Base-by-base conservation (phyloP, 2,888 invertebrate species). In the Dolichopus griseipennis region DNA sequence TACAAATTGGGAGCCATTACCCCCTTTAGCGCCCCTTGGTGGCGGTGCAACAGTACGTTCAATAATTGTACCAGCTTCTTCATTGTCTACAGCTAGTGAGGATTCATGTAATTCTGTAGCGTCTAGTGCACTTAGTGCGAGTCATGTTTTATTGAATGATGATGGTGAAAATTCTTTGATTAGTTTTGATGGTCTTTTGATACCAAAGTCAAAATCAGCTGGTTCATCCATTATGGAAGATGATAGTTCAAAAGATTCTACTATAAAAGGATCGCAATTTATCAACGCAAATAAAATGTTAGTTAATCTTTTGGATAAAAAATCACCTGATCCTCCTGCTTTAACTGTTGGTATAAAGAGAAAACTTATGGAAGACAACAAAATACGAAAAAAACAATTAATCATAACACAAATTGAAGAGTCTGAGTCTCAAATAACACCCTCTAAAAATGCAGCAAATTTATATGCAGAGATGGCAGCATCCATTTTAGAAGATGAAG, bases 381-480 rank as follows among this genome's bases (percentile, higher is more conserved):
- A 0, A 76, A 76, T 66, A 52, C 73, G 0, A 76, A 79, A 65
- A 76, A 77, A 33, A 66, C 65, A 15, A 65, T 71, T 69, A 62
- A 70, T 69, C 15, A 64, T 61, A 12, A 27, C 27, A 6, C 79
- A 84, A 0, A 83, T 85, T 1, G 80, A 85, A 63, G 81, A 82
- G n/a, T 77, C 77, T 41, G 77, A 79, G 5, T 64, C 67, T 74
- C 77, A 75, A 43, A 77, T 79, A 7, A 78, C 79, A 18, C 79
- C 82, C 0, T 92, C 92, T 0, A 91, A 91, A 68, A 91, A 91
- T 8, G 93, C 93, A 0, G 93, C 92, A 0, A 92, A 93, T 80
- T 81, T 93, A 33, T 93, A 93, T 76, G 92, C 93, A 0, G 92
- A 92, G 37, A 84, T 93, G 66, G 93, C 92, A 0, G 93, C 92